phyloP scores from a whole-genome alignment of 2,113 vertebrate genomes.

The Crotalus helleri region DNA sequence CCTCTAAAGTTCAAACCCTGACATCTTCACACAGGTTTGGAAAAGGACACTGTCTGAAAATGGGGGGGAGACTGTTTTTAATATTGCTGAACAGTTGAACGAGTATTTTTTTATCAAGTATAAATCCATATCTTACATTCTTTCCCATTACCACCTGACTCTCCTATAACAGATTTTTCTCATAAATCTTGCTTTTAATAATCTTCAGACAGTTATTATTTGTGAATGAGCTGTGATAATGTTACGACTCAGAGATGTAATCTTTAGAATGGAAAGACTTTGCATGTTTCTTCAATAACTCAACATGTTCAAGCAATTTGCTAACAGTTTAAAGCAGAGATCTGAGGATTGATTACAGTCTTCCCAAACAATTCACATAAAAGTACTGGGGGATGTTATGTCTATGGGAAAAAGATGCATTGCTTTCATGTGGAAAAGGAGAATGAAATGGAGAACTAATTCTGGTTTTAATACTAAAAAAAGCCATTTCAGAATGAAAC shows the following conservation, averaged over 20 bases:
- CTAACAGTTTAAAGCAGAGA: neutral
- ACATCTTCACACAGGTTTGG: neutral
- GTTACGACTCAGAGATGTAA: neutral
- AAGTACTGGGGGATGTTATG: neutral
- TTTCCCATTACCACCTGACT: neutral
- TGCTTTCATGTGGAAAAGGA: neutral
- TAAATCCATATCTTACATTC: neutral
- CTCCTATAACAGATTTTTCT: neutral
- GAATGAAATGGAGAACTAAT: neutral
- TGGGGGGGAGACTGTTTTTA: neutral
- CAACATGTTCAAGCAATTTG: neutral
- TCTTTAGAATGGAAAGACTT: neutral
- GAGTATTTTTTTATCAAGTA: neutral
- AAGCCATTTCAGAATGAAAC: neutral
- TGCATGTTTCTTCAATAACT: neutral
- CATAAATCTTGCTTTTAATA: neutral
- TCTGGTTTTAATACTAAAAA: neutral
- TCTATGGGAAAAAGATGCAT: neutral
- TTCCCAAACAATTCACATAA: neutral
- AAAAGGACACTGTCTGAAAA: neutral
- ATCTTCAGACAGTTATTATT: neutral
- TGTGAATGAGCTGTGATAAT: neutral
- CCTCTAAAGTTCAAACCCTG: neutral
- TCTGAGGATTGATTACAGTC: neutral
- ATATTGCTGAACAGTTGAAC: neutral